Evolutionary conservation across 92 coral and sea anemone species (phyloP), one percentile per base, ranked within the genome.

Genomic region (Porites divaricata): DNA sequence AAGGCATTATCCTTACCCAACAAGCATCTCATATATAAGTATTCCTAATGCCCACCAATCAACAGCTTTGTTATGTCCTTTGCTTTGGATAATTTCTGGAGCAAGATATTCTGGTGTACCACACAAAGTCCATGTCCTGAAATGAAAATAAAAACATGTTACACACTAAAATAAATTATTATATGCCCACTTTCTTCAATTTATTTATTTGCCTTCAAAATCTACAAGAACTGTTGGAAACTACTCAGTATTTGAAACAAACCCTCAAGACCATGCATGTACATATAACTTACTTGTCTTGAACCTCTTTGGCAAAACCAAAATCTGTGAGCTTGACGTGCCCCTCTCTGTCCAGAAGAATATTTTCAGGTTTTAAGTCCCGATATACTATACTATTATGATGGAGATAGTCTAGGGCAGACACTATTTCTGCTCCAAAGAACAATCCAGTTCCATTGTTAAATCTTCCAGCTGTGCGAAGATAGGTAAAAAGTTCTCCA

Each of bases 41-140:
- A 96, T 95, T 84, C 99, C 99, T 78, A 96, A 62, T 4, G 99
- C 99, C 99, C 99, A 96, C 99, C 99, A 96, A 72, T 96, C 99
- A 8, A 96, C 99, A 28, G 99, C 99, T 84, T 91, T 96, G 88
- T 96, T 96, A 74, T 96, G 99, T 14, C 99, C 99, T 91, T 96
- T 96, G 81, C 99, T 96, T 85, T 96, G 99, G 84, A 96, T 96
- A 52, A 96, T 96, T 84, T 96, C 99, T 52, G 99, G 99, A 35
- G 99, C 99, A 79, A 96, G 98, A 87, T 96, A 96, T 70, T 96
- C 99, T 67, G 99, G 99, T 16, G 99, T 96, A 11, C 99, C 99
- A 92, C 99, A 96, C 66, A 96, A 84, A 4, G 99, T 96, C 99
- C 99, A 96, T 26, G 99, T 96, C 87, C 99, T 96, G 74, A 72